Conservation (phyloP, 2,888 invertebrate species). For the Aquatica leii region DNA sequence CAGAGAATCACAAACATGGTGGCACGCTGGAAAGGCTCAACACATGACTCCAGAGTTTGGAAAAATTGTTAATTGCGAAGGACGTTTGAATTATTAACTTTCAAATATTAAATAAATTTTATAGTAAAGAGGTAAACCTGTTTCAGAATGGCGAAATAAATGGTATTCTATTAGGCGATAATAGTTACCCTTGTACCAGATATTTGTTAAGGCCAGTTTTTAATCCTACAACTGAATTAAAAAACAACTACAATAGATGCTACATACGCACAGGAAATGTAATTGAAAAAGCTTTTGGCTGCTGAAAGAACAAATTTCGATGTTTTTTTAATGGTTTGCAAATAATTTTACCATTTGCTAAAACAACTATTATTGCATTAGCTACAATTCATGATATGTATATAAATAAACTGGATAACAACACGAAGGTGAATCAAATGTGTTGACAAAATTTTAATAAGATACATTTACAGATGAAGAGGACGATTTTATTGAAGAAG, state of each 20-base stretch:
- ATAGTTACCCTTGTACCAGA: no score
- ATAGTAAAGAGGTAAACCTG: no score
- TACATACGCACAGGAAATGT: background rate
- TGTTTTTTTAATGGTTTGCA: conserved; percentile 8
- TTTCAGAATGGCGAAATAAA: conserved; percentile 11
- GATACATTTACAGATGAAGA: no score
- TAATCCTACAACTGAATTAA: background rate
- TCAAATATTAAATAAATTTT: no score
- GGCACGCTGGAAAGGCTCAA: conserved; percentile 17
- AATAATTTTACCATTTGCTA: background rate
- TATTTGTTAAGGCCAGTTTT: no score
- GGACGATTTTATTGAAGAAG: no score
- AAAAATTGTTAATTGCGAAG: no score
- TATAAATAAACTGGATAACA: background rate
- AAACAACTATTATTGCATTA: background rate
- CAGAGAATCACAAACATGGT: conserved; percentile 18
- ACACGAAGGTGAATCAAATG: no score
- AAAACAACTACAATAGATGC: background rate
- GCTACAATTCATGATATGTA: background rate
- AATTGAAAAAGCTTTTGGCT: background rate
- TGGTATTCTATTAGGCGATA: conserved; percentile 3
- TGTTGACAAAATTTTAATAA: no score
- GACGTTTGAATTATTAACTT: no score
- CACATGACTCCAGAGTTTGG: conserved; percentile 26
- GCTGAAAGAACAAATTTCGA: conserved; percentile 3